Base-by-base conservation (phyloP, 2,888 invertebrate genomes). In the Heliconius ethilla region DNA sequence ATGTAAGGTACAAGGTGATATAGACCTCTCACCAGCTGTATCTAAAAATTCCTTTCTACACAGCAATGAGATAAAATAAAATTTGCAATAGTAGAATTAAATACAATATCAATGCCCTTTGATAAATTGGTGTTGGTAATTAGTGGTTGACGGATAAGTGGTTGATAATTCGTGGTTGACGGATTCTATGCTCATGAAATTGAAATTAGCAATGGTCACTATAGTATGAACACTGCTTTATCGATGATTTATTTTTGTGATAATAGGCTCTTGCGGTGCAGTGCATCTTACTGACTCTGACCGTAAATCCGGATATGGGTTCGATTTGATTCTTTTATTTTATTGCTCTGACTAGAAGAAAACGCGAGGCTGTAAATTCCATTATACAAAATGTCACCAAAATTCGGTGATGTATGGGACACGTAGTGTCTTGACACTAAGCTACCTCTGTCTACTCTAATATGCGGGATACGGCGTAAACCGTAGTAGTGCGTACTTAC, bases 1-100 rank as follows among this genome's bases (percentile, higher is more conserved):
- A 33, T 51, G 55, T 55, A n/a, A 22, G 11, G 15, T 59, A 18
- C 72, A 72, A 72, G 72, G 72, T 72, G 18, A 72, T 18, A 51
- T 51, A 55, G 55, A 37, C 72, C 72, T 72, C 70, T 72, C 33
- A 72, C 72, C 3, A 29, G 33, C n/a, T 9, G 3, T 51, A 27
- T 59, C 33, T 59, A 59, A 59, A 72, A 72, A 27, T 25, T 33
- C 33, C 59, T 72, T 72, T 72, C 18, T 55, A 29, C 29, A n/a
- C 11, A n/a, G 13, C n/a, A 51, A 3, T 45, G 15, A 51, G 15
- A 25, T 15, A 25, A 6, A 69, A 69, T 69, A 25, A 40, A 40
- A 25, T 13, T 40, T 69, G 40, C 40, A 69, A 40, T 69, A 69
- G 45, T 45, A 69, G 69, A 40, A 40, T 25, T 27, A 18, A 40